Conservation (phyloP, 2,888 invertebrate species). For the Cosmia trapezina region DNA sequence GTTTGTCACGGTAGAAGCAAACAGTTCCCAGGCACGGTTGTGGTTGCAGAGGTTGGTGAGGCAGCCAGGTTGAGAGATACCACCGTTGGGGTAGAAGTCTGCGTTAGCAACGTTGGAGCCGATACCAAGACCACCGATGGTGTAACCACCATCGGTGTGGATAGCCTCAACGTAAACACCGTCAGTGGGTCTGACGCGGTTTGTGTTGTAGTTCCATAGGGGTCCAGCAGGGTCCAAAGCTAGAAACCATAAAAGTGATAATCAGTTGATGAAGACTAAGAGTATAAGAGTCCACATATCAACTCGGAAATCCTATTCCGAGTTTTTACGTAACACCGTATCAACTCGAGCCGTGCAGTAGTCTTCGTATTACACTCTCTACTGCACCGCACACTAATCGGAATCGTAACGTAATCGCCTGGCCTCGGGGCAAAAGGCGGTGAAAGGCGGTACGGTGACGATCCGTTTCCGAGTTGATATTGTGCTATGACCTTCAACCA, state of each 20-base stretch:
- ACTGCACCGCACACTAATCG: too few species aligned
- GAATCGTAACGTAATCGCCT: too few species aligned
- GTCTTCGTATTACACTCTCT: too few species aligned
- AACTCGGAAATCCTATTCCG: too few species aligned
- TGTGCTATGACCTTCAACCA: too few species aligned
- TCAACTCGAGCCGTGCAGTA: too few species aligned
- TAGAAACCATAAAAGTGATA: background rate
- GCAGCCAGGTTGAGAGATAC: conserved; percentile 78
- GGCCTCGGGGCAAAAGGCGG: too few species aligned
- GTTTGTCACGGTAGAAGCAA: conserved; percentile 71
- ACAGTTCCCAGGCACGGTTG: conserved; percentile 75
- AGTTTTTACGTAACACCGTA: too few species aligned
- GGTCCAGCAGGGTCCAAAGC: conserved; percentile 65
- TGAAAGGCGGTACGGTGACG: too few species aligned
- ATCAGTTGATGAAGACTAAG: background rate
- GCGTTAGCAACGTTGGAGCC: conserved; percentile 84
- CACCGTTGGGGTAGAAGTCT: conserved; percentile 91
- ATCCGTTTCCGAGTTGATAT: too few species aligned
- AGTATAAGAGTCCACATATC: too few species aligned
- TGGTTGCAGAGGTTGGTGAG: conserved; percentile 73
- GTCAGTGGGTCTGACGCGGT: conserved; percentile 75
- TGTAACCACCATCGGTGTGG: conserved; percentile 71
- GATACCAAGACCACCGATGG: conserved; percentile 81
- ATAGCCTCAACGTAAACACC: conserved; percentile 78
- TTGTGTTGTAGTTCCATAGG: conserved; percentile 70